Conservation (phyloP, 2,113 vertebrate species). For the Tichodroma muraria region DNA sequence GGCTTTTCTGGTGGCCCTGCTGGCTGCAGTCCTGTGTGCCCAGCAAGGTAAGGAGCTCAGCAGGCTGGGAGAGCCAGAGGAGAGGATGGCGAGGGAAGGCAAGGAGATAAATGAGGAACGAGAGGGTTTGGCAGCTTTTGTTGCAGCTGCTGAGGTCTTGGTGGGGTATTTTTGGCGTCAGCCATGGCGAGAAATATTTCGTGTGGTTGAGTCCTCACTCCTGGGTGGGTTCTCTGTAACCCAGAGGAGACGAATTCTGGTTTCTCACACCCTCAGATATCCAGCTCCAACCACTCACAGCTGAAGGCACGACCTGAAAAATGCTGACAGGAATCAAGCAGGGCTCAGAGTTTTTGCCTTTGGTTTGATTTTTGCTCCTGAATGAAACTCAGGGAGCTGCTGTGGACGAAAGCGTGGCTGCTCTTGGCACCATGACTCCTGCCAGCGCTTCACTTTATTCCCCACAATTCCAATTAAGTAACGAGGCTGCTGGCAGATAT, state of each 20-base stretch:
- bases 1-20: constrained; percentile 30
- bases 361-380: not conserved
- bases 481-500: not conserved
- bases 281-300: not conserved
- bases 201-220: not conserved
- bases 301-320: not conserved
- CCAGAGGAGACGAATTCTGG: not conserved
- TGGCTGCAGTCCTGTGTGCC: constrained; percentile 1
- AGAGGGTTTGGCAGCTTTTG: not conserved
- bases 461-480: not conserved
- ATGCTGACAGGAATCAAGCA: not conserved
- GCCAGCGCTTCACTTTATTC: not conserved
- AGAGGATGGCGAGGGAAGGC: not conserved
- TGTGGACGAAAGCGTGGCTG: not conserved
- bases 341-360: not conserved
- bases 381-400: not conserved
- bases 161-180: not conserved
- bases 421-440: not conserved
- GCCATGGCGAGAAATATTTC: not conserved
- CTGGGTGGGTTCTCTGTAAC: not conserved
- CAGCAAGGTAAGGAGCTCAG: constrained; percentile 33
- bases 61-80: not conserved
- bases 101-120: not conserved
- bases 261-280: not conserved
- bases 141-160: not conserved